phyloP scores from a whole-genome alignment of 92 coral and sea anemone species.

The Epizoanthus illoricatus region DNA sequence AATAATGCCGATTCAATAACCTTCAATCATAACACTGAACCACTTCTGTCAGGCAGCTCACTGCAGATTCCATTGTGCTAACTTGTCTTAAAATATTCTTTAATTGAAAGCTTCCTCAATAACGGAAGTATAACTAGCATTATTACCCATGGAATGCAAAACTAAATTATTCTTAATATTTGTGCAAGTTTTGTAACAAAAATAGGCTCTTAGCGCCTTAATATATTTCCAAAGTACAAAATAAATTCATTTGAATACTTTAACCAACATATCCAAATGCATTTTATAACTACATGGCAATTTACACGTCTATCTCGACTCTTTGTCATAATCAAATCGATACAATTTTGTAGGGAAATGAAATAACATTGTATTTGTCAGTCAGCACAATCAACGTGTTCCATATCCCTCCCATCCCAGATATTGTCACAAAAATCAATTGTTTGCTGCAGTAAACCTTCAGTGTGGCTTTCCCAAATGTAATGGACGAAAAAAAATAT shows the following conservation, averaged over 20 bases:
- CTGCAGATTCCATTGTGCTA: not conserved
- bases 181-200: slow-evolving; percentile 36
- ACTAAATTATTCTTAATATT: slow-evolving; percentile 9
- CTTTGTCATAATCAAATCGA: not conserved
- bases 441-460: not conserved
- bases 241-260: slow-evolving; percentile 40
- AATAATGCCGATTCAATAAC: not conserved
- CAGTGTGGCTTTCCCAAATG: not conserved
- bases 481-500: not conserved
- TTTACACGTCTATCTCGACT: not conserved
- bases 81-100: slow-evolving; percentile 8
- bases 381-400: not conserved
- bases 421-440: not conserved
- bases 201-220: slow-evolving; percentile 37
- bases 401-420: not conserved
- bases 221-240: slow-evolving; percentile 25
- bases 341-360: not conserved
- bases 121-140: slow-evolving; percentile 17
- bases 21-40: not conserved
- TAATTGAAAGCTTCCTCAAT: slow-evolving; percentile 21
- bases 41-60: not conserved
- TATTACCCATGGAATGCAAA: slow-evolving; percentile 23
- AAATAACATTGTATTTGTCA: not conserved
- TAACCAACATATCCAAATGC: slow-evolving; percentile 34
- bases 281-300: slow-evolving; percentile 12